These are phyloP conservation scores for Poicephalus meyeri DNA, from an alignment of 2,113 vertebrate genomes.

Conservation along the genomic window DNA sequence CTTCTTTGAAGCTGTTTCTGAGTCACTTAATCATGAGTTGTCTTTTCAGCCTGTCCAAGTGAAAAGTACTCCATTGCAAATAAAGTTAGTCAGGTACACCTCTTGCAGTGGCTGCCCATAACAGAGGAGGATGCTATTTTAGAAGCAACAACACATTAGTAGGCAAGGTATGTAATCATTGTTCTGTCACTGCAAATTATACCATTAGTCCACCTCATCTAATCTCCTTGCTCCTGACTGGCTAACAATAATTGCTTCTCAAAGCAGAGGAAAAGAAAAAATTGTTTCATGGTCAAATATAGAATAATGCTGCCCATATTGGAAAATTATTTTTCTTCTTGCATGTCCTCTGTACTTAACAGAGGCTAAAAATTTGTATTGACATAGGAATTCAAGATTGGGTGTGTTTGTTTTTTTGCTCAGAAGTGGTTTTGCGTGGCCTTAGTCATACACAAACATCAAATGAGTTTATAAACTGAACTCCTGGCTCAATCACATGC, in stretches of 20 bases:
- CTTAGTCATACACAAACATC: neutral
- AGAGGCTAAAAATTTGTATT: neutral
- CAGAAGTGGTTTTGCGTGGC: neutral
- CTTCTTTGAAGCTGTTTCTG: neutral
- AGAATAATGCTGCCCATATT: neutral
- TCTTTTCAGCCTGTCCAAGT: neutral
- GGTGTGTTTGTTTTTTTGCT: rapidly evolving
- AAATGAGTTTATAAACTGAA: neutral
- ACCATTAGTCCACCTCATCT: conserved; percentile 27
- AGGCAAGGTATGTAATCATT: conserved; percentile 14
- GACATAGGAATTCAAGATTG: neutral
- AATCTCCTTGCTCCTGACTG: conserved; percentile 21
- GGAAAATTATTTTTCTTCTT: neutral
- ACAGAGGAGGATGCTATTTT: neutral
- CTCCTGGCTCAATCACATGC: neutral
- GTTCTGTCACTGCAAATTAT: conserved; percentile 36
- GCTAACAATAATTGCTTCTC: conserved; percentile 8
- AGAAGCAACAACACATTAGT: conserved; percentile 13
- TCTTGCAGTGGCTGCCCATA: neutral
- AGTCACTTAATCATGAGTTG: neutral
- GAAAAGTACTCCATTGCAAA: conserved; percentile 16
- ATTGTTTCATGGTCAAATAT: neutral
- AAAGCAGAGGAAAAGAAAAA: neutral
- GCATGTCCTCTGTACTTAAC: neutral
- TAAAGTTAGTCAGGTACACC: neutral